These are phyloP conservation scores for Suricata suricatta DNA, from an alignment of 2,113 vertebrate genomes.

Conservation along the genomic window DNA sequence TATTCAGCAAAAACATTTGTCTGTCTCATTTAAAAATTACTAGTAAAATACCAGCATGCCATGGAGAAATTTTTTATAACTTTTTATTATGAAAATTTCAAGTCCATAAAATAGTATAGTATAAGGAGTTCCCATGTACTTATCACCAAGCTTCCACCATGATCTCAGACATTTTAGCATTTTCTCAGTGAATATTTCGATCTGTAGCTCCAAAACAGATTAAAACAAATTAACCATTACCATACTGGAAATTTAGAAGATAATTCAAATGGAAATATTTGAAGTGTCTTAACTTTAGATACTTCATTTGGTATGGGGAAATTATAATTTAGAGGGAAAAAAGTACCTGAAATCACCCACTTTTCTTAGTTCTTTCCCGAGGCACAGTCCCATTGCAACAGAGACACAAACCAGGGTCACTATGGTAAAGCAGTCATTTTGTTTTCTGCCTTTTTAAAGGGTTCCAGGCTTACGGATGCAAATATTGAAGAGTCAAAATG, in stretches of 20 bases:
- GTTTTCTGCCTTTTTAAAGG: background rate
- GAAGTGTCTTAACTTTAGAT: slow-evolving; percentile 13
- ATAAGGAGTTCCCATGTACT: background rate
- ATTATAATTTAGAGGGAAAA: slow-evolving; percentile 35
- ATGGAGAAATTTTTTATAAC: background rate
- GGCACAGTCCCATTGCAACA: background rate
- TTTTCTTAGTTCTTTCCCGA: background rate
- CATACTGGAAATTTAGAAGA: background rate
- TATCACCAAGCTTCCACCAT: background rate
- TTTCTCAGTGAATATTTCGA: background rate
- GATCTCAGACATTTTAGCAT: background rate
- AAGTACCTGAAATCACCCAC: slow-evolving; percentile 45
- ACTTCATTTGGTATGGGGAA: slow-evolving; percentile 2
- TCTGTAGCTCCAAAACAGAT: background rate
- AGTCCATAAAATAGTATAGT: background rate
- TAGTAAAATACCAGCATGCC: background rate
- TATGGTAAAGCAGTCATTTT: background rate
- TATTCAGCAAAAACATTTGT: background rate
- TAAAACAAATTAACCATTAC: slow-evolving; percentile 19
- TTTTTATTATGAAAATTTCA: background rate
- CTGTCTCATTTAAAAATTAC: background rate
- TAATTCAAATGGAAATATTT: slow-evolving; percentile 45
- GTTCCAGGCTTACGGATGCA: background rate
- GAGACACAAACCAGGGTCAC: slow-evolving; percentile 31
- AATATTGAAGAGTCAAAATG: background rate